A percentile compares a stretch with the other conserved stretches of the same genome.
phyloP scores from a whole-genome alignment of 2,888 invertebrate genomes.

The Clanis bilineata region DNA sequence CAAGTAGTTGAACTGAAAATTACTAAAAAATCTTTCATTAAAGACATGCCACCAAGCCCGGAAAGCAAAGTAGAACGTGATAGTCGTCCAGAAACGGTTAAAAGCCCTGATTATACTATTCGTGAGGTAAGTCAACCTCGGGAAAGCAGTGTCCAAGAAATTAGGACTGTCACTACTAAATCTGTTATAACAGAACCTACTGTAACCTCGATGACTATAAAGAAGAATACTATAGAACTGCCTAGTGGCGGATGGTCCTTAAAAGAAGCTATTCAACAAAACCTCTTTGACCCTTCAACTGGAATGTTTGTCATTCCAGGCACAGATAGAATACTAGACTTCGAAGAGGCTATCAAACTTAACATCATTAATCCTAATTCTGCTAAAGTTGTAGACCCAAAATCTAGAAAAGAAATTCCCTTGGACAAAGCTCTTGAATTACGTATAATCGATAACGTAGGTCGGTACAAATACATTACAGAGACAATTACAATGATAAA shows the following conservation, averaged over 20 bases:
- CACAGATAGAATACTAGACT: constrained; percentile 91
- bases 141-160: constrained; percentile 51
- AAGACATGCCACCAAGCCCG: constrained; percentile 71
- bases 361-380: constrained; percentile 93
- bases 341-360: constrained; percentile 93
- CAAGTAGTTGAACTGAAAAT: constrained; percentile 79
- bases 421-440: constrained; percentile 89
- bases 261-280: constrained; percentile 90
- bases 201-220: constrained; percentile 77
- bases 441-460: constrained; percentile 88
- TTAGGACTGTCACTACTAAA: constrained; percentile 68
- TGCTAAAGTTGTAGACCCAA: constrained; percentile 90
- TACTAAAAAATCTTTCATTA: constrained; percentile 76
- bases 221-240: constrained; percentile 88
- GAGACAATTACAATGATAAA: constrained; percentile 86
- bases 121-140: constrained; percentile 46
- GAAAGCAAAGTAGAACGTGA: constrained; percentile 77
- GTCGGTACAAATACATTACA: constrained; percentile 84
- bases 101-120: constrained; percentile 78
- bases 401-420: constrained; percentile 85
- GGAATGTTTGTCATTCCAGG: constrained; percentile 94
- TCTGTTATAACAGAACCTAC: constrained; percentile 71
- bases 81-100: constrained; percentile 80
- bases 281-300: constrained; percentile 90
- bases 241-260: constrained; percentile 93